A percentile compares a stretch with the other conserved stretches of the same genome.
phyloP scores from a whole-genome alignment of 2,888 invertebrate species.

The Drosophila mayaguana region DNA sequence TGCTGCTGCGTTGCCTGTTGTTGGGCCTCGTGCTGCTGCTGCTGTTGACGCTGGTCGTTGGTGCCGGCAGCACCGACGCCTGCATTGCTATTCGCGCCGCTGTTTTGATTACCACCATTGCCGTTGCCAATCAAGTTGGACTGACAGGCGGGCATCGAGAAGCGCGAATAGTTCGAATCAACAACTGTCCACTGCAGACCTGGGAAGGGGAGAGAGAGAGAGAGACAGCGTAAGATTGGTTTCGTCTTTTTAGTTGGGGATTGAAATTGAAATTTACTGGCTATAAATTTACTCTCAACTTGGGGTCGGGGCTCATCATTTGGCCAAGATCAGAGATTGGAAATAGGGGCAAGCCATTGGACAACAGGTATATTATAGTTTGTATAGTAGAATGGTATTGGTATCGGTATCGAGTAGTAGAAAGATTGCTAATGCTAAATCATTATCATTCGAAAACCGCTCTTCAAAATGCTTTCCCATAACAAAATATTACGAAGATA shows the following conservation, averaged over 20 bases:
- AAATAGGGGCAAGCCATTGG: slow-evolving; percentile 51
- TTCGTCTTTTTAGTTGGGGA: slow-evolving; percentile 66
- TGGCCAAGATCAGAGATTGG: slow-evolving; percentile 43
- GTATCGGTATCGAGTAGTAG: slow-evolving; percentile 63
- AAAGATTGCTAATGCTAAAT: slow-evolving; percentile 81
- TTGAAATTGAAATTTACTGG: slow-evolving; percentile 61
- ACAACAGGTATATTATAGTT: slow-evolving; percentile 41
- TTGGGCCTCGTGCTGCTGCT: slow-evolving; percentile 74
- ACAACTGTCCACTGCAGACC: slow-evolving; percentile 94
- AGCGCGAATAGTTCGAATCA: slow-evolving; percentile 92
- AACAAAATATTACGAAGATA: slow-evolving; percentile 30
- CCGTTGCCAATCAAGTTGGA: slow-evolving; percentile 85
- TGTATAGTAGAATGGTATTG: slow-evolving; percentile 47
- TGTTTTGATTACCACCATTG: slow-evolving; percentile 82
- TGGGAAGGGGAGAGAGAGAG: slow-evolving; percentile 88
- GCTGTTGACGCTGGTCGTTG: slow-evolving; percentile 74
- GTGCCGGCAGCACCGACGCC: slow-evolving; percentile 70
- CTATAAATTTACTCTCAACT: slow-evolving; percentile 62
- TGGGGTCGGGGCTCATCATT: slow-evolving; percentile 38
- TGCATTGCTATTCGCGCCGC: slow-evolving; percentile 76
- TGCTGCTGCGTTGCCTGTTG: slow-evolving; percentile 80
- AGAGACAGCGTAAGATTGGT: slow-evolving; percentile 80
- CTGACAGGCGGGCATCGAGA: slow-evolving; percentile 89
- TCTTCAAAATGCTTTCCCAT: slow-evolving; percentile 42
- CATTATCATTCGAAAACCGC: slow-evolving; percentile 68